A percentile compares a stretch with the other conserved stretches of the same genome.
Evolutionary conservation across 2,888 invertebrate species (phyloP).

Genomic region (Agelastica alni): DNA sequence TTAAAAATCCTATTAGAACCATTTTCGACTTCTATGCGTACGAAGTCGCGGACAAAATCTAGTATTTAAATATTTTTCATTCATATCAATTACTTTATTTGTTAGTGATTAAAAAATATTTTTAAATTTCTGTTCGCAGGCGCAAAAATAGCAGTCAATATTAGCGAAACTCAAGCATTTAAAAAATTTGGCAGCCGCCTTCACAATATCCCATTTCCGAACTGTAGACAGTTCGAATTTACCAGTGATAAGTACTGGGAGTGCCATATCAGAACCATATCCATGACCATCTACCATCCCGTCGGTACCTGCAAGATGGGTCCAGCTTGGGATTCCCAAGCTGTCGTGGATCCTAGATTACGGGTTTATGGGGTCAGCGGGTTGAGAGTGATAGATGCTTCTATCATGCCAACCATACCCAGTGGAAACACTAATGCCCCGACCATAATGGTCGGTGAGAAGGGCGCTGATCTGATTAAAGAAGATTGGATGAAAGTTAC

Average conservation of each 20-base stretch:
- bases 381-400: constrained; percentile 82
- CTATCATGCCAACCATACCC: constrained; percentile 86
- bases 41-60: no score
- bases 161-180: constrained; percentile 77
- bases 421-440: constrained; percentile 92
- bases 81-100: background rate
- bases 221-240: constrained; percentile 65
- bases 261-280: constrained; percentile 83
- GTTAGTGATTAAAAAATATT: background rate
- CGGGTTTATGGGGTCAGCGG: constrained; percentile 78
- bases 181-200: constrained; percentile 70
- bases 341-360: constrained; percentile 81
- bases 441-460: constrained; percentile 90
- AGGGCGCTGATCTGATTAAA: constrained; percentile 84
- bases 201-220: constrained; percentile 33
- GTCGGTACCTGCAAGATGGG: constrained; percentile 91
- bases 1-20: no score
- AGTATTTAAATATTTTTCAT: no score
- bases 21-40: no score
- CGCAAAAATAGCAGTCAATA: constrained; percentile 72
- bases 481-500: constrained; percentile 70
- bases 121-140: constrained; percentile 47
- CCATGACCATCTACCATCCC: constrained; percentile 90
- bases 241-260: constrained; percentile 83
- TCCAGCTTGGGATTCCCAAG: constrained; percentile 73